A percentile compares a stretch with the other conserved stretches of the same genome.
phyloP scores from a whole-genome alignment of 2,797 vertebrate species.

The Margarornis squamiger region DNA sequence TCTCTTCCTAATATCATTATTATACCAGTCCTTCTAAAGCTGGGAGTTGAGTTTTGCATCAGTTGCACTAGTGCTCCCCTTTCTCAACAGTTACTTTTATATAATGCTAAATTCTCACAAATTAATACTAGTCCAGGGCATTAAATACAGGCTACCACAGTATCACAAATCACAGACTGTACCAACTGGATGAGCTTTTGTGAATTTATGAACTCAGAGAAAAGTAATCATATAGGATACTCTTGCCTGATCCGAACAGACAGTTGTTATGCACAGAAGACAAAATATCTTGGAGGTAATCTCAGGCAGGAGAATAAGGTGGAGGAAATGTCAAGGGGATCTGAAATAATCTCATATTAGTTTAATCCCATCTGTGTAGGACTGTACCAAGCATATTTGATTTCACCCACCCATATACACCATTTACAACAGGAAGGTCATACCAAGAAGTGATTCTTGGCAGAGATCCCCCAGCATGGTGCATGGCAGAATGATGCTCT shows the following conservation, averaged over 20 bases:
- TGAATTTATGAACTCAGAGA: not conserved
- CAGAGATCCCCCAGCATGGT: not conserved
- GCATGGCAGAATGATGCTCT: fast-evolving
- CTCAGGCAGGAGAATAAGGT: not conserved
- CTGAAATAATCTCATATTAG: not conserved
- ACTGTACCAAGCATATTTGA: not conserved
- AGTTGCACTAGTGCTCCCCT: not conserved
- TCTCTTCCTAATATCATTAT: not conserved
- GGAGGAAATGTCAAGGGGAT: conserved; percentile 12
- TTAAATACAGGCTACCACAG: not conserved
- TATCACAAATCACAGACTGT: not conserved
- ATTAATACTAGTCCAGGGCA: not conserved
- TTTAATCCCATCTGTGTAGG: not conserved
- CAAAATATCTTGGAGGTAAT: not conserved
- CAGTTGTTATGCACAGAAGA: fast-evolving
- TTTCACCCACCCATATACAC: not conserved
- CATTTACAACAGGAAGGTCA: not conserved
- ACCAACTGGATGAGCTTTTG: not conserved
- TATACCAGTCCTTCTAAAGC: not conserved
- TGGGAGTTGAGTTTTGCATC: not conserved
- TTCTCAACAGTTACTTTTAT: not conserved
- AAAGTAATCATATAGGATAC: not conserved
- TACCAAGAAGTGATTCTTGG: not conserved
- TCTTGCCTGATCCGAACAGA: not conserved
- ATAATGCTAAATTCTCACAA: not conserved